These are phyloP conservation scores for Amphipyra berbera DNA, from an alignment of 2,888 invertebrate genomes.

Conservation along the genomic window DNA sequence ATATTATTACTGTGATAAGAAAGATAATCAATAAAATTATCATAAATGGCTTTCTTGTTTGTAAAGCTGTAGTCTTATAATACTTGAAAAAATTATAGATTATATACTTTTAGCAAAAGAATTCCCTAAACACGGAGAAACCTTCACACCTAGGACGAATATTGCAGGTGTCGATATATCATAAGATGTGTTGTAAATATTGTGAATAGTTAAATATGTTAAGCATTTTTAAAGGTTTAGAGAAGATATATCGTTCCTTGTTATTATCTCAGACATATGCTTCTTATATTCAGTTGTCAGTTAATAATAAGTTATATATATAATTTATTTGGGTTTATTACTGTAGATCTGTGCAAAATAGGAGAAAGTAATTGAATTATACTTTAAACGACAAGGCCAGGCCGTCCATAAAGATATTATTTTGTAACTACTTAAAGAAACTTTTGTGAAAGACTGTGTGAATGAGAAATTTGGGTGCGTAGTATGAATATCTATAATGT, in stretches of 20 bases:
- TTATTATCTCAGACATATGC: constrained; percentile 58
- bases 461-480: constrained; percentile 66
- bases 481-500: constrained; percentile 42
- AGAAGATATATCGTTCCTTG: constrained; percentile 63
- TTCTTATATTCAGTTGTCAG: constrained; percentile 45
- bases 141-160: constrained; percentile 16
- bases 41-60: constrained; percentile 51
- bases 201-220: constrained; percentile 59
- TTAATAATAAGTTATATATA: constrained; percentile 50
- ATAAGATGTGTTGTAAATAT: constrained; percentile 66
- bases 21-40: constrained; percentile 58
- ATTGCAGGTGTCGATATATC: constrained; percentile 22
- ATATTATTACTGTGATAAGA: constrained; percentile 76
- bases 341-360: constrained; percentile 71
- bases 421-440: constrained; percentile 73
- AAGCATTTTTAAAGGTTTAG: constrained; percentile 50
- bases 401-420: constrained; percentile 83
- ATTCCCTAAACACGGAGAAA: constrained; percentile 15
- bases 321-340: constrained; percentile 58
- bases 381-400: constrained; percentile 74
- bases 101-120: constrained; percentile 28
- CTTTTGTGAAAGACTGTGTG: constrained; percentile 82
- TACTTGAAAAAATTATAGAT: constrained; percentile 40
- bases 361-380: constrained; percentile 56
- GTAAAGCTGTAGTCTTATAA: constrained; percentile 47